Evolutionary conservation across 2,888 invertebrate species (phyloP), one percentile per base, ranked within the genome.

Genomic region (Yponomeuta evonymella): DNA sequence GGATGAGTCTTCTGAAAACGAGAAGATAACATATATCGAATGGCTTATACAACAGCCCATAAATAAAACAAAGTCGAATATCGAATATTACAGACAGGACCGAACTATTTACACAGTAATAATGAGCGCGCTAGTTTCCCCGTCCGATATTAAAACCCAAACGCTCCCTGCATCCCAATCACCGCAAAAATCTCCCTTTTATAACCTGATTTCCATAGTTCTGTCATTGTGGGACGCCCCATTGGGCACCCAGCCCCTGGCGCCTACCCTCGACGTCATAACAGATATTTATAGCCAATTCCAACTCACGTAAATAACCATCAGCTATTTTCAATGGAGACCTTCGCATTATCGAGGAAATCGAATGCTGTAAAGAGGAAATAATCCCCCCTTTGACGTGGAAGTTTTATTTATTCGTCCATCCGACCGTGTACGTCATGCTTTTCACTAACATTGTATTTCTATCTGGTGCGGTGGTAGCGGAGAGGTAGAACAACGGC

Each of bases 271-370:
- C 73, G 75, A 75, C 75, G 73, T 75, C 76, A 76, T 78, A 79
- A 76, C 75, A 73, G 75, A 79, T 81, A 84, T 84, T 83, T 84
- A 83, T 81, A 75, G 77, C 73, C 75, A 73, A 74, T 73, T 75
- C 72, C 71, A 73, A 71, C 71, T 71, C 73, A 72, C 74, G 73
- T 75, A 74, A 75, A 76, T 74, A 73, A 70, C 70, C 64, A 36
- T 72, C 58, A 68, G 72, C 64, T 70, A 70, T 62, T 70, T 69
- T 70, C 65, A 69, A 70, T 69, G 51, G 68, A 69, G 51, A 67
- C 67, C 67, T 67, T 67, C 33, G 33, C 10, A 30, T 65, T 65
- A 33, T 65, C 65, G 65, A 67, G 67, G 30, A 65, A 29, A 65
- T 65, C 64, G 64, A 64, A 65, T 67, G 36, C 43, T 43, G 67